phyloP scores from a whole-genome alignment of 92 coral and sea anemone species.

The Phenganax stokvisi region DNA sequence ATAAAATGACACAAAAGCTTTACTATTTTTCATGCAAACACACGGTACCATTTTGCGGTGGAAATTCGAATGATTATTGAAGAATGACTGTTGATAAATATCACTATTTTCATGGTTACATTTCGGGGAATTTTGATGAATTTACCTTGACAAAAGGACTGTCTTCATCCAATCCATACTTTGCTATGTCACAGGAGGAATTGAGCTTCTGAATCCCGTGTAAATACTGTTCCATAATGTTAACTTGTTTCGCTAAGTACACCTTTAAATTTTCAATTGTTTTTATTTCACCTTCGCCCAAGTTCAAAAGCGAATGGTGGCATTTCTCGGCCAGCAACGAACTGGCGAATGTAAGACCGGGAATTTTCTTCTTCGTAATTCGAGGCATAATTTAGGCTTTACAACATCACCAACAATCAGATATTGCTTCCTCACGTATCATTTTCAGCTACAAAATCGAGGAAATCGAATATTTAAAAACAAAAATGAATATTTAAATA shows the following conservation, averaged over 20 bases:
- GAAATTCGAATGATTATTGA: background rate
- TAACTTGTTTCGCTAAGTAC: constrained; percentile 59
- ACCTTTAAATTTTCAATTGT: constrained; percentile 73
- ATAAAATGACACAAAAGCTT: too few species aligned
- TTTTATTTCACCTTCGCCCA: constrained; percentile 75
- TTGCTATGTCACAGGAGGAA: constrained; percentile 50
- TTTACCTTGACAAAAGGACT: constrained; percentile 79
- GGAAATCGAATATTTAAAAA: too few species aligned
- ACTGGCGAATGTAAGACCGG: constrained; percentile 47
- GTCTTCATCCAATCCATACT: constrained; percentile 57
- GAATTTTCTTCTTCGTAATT: background rate
- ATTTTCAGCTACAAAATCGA: too few species aligned
- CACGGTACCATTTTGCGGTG: background rate
- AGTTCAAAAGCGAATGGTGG: constrained; percentile 70
- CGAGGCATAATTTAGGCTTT: too few species aligned
- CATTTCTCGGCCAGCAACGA: constrained; percentile 66
- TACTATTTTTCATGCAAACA: too few species aligned
- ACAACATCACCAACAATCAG: too few species aligned
- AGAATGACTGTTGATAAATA: background rate
- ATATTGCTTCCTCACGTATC: too few species aligned
- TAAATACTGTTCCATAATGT: constrained; percentile 71
- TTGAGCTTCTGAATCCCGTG: constrained; percentile 69
- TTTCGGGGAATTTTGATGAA: background rate
- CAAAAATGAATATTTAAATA: too few species aligned
- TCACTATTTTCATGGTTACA: background rate